Evolutionary conservation across 2,797 vertebrate species (phyloP).

Genomic region (Otolemur crassicaudatus): DNA sequence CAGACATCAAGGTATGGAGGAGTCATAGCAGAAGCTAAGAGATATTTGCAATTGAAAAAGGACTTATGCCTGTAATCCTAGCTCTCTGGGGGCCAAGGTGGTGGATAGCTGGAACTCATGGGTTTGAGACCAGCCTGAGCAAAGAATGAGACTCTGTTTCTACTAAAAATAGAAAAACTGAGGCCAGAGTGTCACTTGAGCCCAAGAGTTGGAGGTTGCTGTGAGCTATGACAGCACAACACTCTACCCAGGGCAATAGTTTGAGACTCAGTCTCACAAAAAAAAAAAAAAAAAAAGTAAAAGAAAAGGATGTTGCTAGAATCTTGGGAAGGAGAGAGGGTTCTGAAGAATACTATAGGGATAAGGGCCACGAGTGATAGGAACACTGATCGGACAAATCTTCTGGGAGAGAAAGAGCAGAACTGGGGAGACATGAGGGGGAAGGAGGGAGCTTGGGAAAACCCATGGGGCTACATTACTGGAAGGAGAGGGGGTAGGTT

Average conservation of each 20-base stretch:
- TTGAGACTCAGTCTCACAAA: too few species aligned
- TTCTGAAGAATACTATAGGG: background rate
- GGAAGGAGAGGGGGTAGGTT: background rate
- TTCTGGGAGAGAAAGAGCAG: background rate
- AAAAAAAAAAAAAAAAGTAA: background rate
- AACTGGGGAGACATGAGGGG: background rate
- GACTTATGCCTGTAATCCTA: too few species aligned
- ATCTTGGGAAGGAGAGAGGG: background rate
- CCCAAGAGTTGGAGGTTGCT: too few species aligned
- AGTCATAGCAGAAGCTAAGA: background rate
- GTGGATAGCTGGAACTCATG: too few species aligned
- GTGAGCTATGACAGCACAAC: too few species aligned
- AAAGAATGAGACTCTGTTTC: too few species aligned
- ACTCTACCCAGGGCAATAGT: too few species aligned
- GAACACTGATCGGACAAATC: background rate
- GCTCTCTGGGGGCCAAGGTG: too few species aligned
- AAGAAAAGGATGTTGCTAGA: background rate
- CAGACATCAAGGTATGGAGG: conserved; percentile 92
- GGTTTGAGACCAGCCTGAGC: too few species aligned
- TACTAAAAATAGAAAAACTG: too few species aligned
- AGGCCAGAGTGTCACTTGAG: too few species aligned
- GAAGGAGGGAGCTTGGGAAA: background rate
- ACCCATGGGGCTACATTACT: background rate
- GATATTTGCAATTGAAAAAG: background rate
- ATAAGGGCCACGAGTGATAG: background rate